A percentile compares a stretch with the other conserved stretches of the same genome.
Conservation (phyloP, 2,797 vertebrate species). For the Sebastes wilsoni region DNA sequence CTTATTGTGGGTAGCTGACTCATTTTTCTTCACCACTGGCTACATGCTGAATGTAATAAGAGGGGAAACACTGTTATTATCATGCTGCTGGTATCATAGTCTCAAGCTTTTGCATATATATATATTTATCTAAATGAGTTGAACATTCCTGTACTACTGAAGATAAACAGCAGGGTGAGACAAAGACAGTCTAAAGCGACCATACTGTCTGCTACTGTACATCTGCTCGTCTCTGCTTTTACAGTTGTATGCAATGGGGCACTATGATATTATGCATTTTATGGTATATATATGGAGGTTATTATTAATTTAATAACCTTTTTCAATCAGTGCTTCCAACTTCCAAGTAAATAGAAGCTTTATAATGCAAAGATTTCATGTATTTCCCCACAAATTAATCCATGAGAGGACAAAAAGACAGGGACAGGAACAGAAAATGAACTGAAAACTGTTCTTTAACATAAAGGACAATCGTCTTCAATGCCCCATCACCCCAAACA, state of each 20-base stretch:
- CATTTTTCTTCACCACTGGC: neutral
- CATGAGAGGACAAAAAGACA: too few relatives aligned
- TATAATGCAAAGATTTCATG: neutral
- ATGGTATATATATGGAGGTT: neutral
- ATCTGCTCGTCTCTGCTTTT: neutral
- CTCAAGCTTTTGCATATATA: neutral
- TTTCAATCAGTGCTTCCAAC: neutral
- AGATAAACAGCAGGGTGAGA: conserved; percentile 15
- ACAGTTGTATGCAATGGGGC: neutral
- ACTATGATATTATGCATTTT: neutral
- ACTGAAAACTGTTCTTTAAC: too few relatives aligned
- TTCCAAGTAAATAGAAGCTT: neutral
- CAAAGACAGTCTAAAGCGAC: neutral
- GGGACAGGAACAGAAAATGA: too few relatives aligned
- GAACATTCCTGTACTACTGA: neutral
- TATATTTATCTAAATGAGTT: neutral
- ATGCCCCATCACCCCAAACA: too few relatives aligned
- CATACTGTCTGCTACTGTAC: neutral
- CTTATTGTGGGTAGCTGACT: neutral
- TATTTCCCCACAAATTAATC: neutral
- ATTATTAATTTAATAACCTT: neutral
- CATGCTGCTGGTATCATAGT: neutral
- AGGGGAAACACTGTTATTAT: neutral
- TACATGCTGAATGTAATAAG: neutral
- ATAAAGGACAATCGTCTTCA: too few relatives aligned